Evolutionary conservation across 2,113 vertebrate species (phyloP).

Genomic region (Pelmatolapia mariae): DNA sequence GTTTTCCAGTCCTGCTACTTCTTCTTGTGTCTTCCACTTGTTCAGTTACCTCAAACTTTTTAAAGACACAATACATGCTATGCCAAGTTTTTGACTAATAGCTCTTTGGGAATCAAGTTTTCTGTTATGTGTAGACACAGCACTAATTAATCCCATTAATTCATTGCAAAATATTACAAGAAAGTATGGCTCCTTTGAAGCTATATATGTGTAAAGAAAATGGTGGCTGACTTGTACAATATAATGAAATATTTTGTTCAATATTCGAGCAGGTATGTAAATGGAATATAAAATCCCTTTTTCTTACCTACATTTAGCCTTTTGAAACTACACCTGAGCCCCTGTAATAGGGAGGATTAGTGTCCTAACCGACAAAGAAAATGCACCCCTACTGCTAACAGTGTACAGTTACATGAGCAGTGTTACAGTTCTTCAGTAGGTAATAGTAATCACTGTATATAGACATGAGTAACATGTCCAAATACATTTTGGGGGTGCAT

Average conservation of each 20-base stretch:
- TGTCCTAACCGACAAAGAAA: not conserved
- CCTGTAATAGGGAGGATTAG: slow-evolving; percentile 15
- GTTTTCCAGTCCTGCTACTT: not conserved
- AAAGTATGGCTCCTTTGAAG: not conserved
- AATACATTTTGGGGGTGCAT: not conserved
- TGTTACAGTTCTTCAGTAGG: not conserved
- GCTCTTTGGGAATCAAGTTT: not conserved
- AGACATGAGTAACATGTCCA: not conserved
- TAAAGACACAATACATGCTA: not conserved
- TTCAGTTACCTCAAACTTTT: not conserved
- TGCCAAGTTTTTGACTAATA: not conserved
- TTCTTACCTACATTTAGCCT: not conserved
- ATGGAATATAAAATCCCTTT: not conserved
- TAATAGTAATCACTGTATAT: not conserved
- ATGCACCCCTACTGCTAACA: not conserved
- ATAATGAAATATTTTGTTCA: not conserved
- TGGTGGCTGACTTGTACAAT: not conserved
- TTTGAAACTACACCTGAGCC: not conserved
- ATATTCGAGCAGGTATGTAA: not conserved
- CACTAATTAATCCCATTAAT: not conserved
- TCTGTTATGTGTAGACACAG: not conserved
- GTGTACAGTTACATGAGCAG: slow-evolving; percentile 2
- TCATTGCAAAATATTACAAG: not conserved
- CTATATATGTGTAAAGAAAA: not conserved
- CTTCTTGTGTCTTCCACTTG: not conserved